Evolutionary conservation across 2,888 invertebrate species (phyloP).

Genomic region (Dasysyrphus albostriatus): DNA sequence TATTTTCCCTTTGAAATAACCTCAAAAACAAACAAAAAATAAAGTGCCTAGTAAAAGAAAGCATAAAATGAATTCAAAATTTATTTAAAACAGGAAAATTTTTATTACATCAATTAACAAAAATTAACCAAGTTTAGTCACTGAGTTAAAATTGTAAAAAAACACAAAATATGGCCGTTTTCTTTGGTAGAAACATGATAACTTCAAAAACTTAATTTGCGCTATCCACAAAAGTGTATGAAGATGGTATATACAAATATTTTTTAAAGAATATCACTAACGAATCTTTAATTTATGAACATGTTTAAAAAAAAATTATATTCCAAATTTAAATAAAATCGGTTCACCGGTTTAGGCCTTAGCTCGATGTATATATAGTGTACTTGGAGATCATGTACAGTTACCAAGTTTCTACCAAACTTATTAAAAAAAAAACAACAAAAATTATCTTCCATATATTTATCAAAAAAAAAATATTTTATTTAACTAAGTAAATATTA

Average conservation of each 20-base stretch:
- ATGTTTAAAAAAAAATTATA: too few relatives aligned
- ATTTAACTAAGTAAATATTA: background rate
- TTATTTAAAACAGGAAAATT: background rate
- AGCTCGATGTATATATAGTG: too few relatives aligned
- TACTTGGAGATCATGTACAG: too few relatives aligned
- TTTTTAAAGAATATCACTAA: too few relatives aligned
- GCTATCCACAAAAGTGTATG: too few relatives aligned
- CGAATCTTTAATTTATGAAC: too few relatives aligned
- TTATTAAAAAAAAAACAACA: background rate
- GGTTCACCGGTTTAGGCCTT: too few relatives aligned
- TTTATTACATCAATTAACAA: background rate
- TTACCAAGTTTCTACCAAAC: too few relatives aligned
- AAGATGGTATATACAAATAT: too few relatives aligned
- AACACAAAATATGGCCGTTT: background rate
- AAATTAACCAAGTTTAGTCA: background rate
- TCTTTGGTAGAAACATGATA: too few relatives aligned
- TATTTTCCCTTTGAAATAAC: background rate
- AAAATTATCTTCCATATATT: conserved; percentile 45
- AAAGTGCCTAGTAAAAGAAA: conserved; percentile 64
- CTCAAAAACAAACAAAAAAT: background rate
- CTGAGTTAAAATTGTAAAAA: background rate
- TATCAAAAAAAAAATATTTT: background rate
- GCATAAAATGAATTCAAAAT: conserved; percentile 42
- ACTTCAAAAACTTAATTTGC: too few relatives aligned
- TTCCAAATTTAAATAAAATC: background rate